Base-by-base conservation (phyloP, 2,113 vertebrate genomes). In the Lamprotornis superbus region DNA sequence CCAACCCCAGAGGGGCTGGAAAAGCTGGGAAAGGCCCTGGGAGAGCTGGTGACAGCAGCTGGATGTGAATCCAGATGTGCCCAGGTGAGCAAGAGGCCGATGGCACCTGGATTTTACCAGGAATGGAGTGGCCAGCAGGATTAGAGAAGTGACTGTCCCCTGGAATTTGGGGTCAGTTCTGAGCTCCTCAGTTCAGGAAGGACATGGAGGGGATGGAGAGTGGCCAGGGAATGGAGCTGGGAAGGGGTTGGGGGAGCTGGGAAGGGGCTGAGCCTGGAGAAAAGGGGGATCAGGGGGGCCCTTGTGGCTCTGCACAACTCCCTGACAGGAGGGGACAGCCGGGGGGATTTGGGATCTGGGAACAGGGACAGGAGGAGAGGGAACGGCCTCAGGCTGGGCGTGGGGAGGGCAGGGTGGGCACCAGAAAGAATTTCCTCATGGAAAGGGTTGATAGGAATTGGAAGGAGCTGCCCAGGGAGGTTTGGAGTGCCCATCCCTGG, bases 371-470 rank as follows among this genome's bases (percentile, higher is more conserved):
- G 53, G 42, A 81, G 78, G 7, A 56, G 53, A 82, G 78, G 64
- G 53, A 69, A 69, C 5, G 3, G 53, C 44, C 44, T 60, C 53
- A n/a, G 53, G 35, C 4, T 52, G 47, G 13, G 23, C 14, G 10
- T 33, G 57, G 21, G 56, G 16, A 49, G 56, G 1, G 6, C 13
- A 18, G 23, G 5, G 0, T 15, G 24, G 37, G 3, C 4, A 15
- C 0, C 4, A 15, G 24, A 1, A 35, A 0, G 12, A 53, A 74
- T 64, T 64, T 23, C 69, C 5, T 1, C 40, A 1, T 46, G 47
- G 68, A 46, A 55, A 8, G 6, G 21, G 33, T 15, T 7, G 5
- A 2, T 2, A 18, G 14, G 11, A 3, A 3, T 47, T 55, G 49
- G 9, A 1, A 73, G 3, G 9, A 0, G 28, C 15, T 47, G n/a